A percentile compares a stretch with the other conserved stretches of the same genome.
Conservation (phyloP, 2,113 vertebrate species). For the Recurvirostra avosetta region DNA sequence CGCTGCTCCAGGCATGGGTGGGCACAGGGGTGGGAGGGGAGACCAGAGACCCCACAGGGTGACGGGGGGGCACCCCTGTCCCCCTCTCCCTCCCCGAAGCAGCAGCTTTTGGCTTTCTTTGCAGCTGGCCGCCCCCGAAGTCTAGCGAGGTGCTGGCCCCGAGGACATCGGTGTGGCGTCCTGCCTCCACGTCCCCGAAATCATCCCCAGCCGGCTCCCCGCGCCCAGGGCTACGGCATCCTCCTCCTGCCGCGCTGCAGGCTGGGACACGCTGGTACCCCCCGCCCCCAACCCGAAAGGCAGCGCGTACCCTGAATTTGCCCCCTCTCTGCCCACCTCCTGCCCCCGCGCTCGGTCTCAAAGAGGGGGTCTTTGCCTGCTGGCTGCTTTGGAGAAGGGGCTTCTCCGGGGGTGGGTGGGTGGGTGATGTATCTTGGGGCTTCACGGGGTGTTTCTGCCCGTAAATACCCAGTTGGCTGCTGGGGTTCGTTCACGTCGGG, state of each 20-base stretch:
- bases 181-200: not conserved
- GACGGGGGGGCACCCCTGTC: not conserved
- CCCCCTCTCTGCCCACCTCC: not conserved
- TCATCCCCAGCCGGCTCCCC: not conserved
- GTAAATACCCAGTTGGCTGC: not conserved
- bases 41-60: no score
- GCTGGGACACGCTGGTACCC: not conserved
- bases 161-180: no score
- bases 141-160: not conserved
- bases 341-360: not conserved
- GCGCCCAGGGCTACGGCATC: not conserved
- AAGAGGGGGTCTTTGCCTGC: not conserved
- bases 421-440: not conserved
- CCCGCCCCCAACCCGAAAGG: not conserved
- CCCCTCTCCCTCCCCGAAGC: not conserved
- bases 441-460: not conserved
- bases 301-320: not conserved
- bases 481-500: accelerated
- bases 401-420: not conserved
- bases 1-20: no score
- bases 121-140: not conserved
- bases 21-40: no score
- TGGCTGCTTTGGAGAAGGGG: not conserved
- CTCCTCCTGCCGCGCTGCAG: not conserved
- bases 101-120: not conserved